A percentile compares a stretch with the other conserved stretches of the same genome.
phyloP scores from a whole-genome alignment of 1,140 invertebrate species.

The Ylistrum balloti region DNA sequence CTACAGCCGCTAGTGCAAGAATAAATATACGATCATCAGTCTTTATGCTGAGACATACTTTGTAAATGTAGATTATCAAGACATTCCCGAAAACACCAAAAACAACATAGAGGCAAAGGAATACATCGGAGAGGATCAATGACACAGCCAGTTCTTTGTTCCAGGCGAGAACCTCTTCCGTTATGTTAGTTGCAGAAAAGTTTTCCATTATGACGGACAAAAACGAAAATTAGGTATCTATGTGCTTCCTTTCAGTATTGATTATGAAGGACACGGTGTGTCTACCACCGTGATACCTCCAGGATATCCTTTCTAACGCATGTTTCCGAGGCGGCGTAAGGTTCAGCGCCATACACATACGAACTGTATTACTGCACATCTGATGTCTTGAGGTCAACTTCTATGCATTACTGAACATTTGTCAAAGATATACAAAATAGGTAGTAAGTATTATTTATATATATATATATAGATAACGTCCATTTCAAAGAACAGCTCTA shows the following conservation, averaged over 20 bases:
- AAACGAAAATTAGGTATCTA: background rate
- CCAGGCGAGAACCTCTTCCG: background rate
- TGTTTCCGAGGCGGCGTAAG: background rate
- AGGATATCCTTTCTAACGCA: background rate
- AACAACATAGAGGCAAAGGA: background rate
- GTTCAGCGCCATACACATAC: no score
- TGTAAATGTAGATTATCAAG: background rate
- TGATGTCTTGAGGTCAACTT: no score
- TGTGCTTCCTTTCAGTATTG: background rate
- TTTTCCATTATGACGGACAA: background rate
- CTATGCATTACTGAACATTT: no score
- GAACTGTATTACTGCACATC: no score
- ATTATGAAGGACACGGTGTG: background rate
- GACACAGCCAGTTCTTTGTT: background rate
- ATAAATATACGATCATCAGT: background rate
- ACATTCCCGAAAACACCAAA: background rate
- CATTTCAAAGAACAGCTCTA: no score
- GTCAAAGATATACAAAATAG: no score
- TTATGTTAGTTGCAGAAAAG: background rate
- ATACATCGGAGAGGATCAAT: background rate
- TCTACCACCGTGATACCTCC: background rate
- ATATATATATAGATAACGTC: no score
- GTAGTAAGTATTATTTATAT: no score
- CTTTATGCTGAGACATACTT: background rate
- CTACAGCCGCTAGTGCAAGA: background rate